These are phyloP conservation scores for Brachionus rubens DNA, from an alignment of 1,140 invertebrate species.

Conservation along the genomic window DNA sequence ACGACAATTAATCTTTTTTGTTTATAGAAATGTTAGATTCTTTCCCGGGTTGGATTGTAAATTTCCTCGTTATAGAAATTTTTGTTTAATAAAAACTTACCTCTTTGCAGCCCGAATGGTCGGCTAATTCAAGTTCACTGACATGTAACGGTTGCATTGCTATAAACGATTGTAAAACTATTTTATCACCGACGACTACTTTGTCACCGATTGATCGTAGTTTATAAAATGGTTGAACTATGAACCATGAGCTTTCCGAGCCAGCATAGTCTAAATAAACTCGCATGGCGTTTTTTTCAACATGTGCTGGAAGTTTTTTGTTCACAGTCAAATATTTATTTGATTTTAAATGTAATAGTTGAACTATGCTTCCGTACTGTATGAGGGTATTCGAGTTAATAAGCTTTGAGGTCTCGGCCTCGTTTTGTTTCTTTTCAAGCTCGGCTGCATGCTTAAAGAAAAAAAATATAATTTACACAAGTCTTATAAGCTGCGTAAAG, in stretches of 20 bases:
- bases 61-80: background rate
- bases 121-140: constrained; percentile 82
- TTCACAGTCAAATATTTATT: constrained; percentile 99
- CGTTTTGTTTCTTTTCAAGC: constrained; percentile 96
- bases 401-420: constrained; percentile 89
- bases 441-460: constrained; percentile 85
- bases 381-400: constrained; percentile 74
- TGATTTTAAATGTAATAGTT: constrained; percentile 93
- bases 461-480: constrained; percentile 46
- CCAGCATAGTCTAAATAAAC: constrained; percentile 92
- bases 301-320: constrained; percentile 86
- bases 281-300: constrained; percentile 98
- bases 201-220: constrained; percentile 82
- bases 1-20: constrained; percentile 43
- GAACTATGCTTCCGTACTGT: constrained; percentile 72
- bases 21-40: background rate
- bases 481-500: background rate
- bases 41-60: background rate
- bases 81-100: constrained; percentile 60
- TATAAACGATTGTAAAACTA: constrained; percentile 92
- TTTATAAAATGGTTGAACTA: constrained; percentile 96
- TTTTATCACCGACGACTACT: constrained; percentile 93
- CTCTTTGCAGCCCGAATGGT: constrained; percentile 93
- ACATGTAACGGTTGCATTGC: constrained; percentile 92
- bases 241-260: constrained; percentile 99